Evolutionary conservation across 2,113 vertebrate genomes (phyloP), one percentile per base, ranked within the genome.

Genomic region (Laticauda laticaudata): DNA sequence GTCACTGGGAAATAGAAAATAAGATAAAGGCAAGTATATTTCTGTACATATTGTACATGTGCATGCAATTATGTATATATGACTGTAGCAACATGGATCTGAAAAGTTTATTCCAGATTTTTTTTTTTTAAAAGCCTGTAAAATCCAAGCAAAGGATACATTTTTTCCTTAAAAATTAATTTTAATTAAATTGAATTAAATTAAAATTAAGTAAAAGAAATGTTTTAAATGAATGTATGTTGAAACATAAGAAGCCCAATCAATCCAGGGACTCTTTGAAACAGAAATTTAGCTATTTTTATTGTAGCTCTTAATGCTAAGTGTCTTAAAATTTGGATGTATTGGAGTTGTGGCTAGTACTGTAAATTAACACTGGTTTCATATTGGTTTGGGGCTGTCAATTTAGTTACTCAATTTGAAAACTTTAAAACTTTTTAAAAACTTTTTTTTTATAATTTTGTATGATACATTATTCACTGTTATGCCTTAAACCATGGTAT

Each of bases 311-410:
- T 92, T 89, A 45, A 81, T 81, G 69, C 48, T 34, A 51, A 59
- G 59, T n/a, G 18, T 39, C 43, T 48, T 61, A 90, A 23, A 26
- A 34, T 87, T 54, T 86, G 29, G 69, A 24, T 24, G 57, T 86
- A 61, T 86, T 92, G 0, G 21, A 29, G 6, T 57, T 90, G 43
- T 85, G 20, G 53, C 15, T 45, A 92, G 61, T 43, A 6, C 51
- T 5, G 89, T 93, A 95, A 96, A 94, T 95, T 95, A 94, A 1
- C 92, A 94, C 85, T 95, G 93, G 61, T 61, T 94, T 94, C 69
- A 92, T 75, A 54, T 88, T 92, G 53, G 23, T 86, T 20, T 81
- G 34, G 18, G 24, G 5, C 6, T 56, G 53, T 87, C 61, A 2
- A 21, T n/a, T 75, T 54, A 21, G 43, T 75, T 93, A 75, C 55